Percentiles rank a stretch among this genome's conserved stretches.
phyloP scores from a whole-genome alignment of 2,113 vertebrate species.

The Promerops cafer region DNA sequence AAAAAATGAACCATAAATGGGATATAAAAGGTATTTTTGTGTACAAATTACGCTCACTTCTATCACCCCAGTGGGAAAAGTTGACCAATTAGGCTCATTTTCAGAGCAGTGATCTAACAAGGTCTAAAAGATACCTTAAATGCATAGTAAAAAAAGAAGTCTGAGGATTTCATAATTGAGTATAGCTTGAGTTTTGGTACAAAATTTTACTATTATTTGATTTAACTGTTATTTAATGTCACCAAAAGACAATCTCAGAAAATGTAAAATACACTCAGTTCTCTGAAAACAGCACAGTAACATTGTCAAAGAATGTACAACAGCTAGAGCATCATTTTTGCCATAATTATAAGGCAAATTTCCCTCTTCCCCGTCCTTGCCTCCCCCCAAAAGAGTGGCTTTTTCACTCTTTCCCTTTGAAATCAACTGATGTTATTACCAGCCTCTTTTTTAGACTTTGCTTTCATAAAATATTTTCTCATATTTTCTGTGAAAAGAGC shows the following conservation, averaged over 20 bases:
- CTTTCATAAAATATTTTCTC: not conserved
- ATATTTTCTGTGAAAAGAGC: not conserved
- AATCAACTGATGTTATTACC: not conserved
- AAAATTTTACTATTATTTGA: not conserved
- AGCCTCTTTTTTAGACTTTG: not conserved
- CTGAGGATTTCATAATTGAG: not conserved
- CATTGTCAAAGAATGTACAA: not conserved
- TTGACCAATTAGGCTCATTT: not conserved
- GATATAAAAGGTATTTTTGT: not conserved
- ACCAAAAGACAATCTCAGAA: not conserved
- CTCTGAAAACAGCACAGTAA: not conserved
- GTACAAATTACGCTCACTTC: not conserved
- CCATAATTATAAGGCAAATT: not conserved
- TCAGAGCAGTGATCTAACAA: not conserved
- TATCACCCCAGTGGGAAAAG: not conserved
- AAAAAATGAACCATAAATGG: not conserved
- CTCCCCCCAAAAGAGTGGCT: fast-evolving
- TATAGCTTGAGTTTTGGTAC: not conserved
- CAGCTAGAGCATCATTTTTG: not conserved
- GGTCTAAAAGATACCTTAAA: not conserved
- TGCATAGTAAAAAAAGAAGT: not conserved
- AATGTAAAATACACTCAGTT: not conserved
- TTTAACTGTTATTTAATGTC: not conserved
- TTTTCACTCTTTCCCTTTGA: not conserved
- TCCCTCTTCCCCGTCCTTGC: fast-evolving